Percentiles rank a stretch among this genome's conserved stretches.
Evolutionary conservation across 2,797 vertebrate species (phyloP).

Genomic region (Pangasius djambal): DNA sequence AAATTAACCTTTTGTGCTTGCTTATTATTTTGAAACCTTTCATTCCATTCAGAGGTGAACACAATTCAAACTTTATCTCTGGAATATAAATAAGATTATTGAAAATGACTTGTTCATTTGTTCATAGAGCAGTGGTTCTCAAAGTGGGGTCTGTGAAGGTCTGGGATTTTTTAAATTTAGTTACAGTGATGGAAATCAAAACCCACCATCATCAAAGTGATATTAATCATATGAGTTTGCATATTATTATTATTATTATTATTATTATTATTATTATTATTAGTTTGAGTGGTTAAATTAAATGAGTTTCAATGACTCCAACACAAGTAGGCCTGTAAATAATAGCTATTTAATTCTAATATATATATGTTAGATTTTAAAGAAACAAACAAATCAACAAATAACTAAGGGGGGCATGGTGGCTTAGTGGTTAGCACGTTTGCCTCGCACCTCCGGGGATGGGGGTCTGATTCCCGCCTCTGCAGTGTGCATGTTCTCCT

Average conservation of each 20-base stretch:
- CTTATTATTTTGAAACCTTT: neutral
- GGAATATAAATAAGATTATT: neutral
- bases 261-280: neutral
- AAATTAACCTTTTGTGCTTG: neutral
- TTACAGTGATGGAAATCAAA: neutral
- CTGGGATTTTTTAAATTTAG: neutral
- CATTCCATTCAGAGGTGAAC: neutral
- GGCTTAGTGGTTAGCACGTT: no score
- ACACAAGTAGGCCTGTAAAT: neutral
- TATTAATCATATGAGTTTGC: neutral
- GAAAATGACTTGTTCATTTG: neutral
- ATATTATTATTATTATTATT: neutral
- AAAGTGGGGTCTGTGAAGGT: neutral
- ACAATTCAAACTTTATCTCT: neutral
- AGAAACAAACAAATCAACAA: neutral
- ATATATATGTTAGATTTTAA: neutral
- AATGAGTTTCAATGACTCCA: neutral
- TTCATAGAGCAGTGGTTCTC: neutral
- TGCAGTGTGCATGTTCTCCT: no score
- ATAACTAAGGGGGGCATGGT: no score
- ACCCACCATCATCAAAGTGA: neutral
- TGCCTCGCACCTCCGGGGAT: no score
- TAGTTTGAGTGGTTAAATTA: neutral
- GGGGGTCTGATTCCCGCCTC: no score
- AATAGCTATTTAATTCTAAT: neutral